These are phyloP conservation scores for Nyctibius bracteatus DNA, from an alignment of 2,113 vertebrate genomes.

Conservation along the genomic window DNA sequence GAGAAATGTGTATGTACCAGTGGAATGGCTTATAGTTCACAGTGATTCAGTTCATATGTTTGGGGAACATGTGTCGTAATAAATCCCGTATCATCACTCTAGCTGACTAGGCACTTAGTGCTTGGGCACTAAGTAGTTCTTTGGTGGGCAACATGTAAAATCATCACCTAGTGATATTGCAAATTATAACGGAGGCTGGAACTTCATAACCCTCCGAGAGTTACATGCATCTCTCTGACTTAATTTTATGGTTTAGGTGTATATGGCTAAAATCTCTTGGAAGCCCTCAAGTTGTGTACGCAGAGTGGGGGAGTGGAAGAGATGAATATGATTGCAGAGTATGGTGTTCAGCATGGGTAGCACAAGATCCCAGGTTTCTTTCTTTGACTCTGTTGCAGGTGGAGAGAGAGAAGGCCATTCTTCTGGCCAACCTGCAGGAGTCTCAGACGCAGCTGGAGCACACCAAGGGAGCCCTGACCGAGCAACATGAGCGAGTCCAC, in stretches of 20 bases:
- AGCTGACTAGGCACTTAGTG: background rate
- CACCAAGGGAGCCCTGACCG: constrained; percentile 90
- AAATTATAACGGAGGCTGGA: background rate
- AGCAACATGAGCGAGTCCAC: constrained; percentile 88
- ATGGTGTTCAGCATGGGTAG: background rate
- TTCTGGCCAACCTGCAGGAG: constrained; percentile 91
- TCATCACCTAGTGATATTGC: background rate
- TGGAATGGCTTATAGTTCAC: background rate
- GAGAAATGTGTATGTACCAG: background rate
- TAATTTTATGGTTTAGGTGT: background rate
- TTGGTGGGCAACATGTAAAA: background rate
- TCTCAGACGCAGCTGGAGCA: constrained; percentile 94
- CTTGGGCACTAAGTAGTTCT: background rate
- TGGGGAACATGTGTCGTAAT: background rate
- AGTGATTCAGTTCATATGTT: background rate
- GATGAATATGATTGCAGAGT: background rate
- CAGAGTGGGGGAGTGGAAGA: background rate
- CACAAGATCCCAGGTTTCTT: background rate
- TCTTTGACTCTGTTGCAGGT: constrained; percentile 75
- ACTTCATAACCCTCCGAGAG: background rate
- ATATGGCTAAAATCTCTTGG: background rate
- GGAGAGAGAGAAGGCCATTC: constrained; percentile 90
- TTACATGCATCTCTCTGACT: fast-evolving
- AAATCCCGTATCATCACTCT: background rate
- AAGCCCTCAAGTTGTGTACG: background rate